Evolutionary conservation across 2,888 invertebrate genomes (phyloP).

Genomic region (Acholoe squamosa): DNA sequence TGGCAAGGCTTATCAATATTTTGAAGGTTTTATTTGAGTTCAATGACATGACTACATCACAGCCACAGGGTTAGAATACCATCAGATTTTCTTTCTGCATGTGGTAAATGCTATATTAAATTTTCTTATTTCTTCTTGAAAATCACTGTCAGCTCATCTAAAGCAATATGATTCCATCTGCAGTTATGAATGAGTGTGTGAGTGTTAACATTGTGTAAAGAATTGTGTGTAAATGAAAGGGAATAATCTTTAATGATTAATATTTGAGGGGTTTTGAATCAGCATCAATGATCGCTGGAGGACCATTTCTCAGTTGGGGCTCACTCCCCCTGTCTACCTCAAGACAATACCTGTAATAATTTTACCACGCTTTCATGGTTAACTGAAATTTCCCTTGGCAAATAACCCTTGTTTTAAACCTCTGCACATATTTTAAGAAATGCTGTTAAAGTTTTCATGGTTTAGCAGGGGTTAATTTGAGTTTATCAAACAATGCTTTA

Average conservation of each 20-base stretch:
- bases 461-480: too few relatives aligned
- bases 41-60: neutral
- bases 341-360: constrained; percentile 13
- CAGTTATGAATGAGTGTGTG: neutral
- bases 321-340: neutral
- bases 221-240: neutral
- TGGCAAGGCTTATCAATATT: neutral
- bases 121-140: neutral
- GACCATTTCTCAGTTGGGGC: neutral
- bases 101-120: neutral
- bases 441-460: neutral
- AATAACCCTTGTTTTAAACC: constrained; percentile 18
- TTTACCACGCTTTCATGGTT: constrained; percentile 12
- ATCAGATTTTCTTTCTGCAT: neutral
- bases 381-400: neutral
- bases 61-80: neutral
- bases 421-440: neutral
- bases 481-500: too few relatives aligned
- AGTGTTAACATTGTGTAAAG: neutral
- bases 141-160: too few relatives aligned
- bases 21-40: neutral
- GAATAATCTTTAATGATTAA: neutral
- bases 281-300: neutral
- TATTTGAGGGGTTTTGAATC: constrained; percentile 14
- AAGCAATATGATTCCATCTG: neutral